A percentile compares a stretch with the other conserved stretches of the same genome.
Conservation (phyloP, 1,140 invertebrate species). For the Temnothorax nylanderi region DNA sequence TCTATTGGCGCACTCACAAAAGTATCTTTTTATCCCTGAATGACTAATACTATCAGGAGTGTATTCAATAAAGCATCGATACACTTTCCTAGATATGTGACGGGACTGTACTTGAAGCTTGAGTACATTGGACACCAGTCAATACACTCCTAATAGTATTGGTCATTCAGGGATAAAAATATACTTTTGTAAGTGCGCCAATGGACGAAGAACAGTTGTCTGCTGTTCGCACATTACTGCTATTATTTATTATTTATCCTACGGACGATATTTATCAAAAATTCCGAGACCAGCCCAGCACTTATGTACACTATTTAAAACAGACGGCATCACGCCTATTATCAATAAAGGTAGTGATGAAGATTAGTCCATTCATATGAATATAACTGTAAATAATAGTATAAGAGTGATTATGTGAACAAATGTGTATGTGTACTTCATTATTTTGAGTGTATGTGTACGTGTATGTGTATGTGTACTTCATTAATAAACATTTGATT, state of each 20-base stretch:
- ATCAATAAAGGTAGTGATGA: no score
- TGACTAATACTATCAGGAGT: constrained; percentile 32
- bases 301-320: no score
- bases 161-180: constrained; percentile 30
- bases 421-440: no score
- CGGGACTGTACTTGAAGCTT: constrained; percentile 61
- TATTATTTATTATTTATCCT: not conserved
- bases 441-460: no score
- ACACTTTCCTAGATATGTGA: constrained; percentile 52
- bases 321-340: no score
- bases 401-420: no score
- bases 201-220: not conserved
- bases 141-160: constrained; percentile 52
- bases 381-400: no score
- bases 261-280: not conserved
- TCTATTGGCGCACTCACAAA: constrained; percentile 48
- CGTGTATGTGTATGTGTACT: no score
- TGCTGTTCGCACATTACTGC: constrained; percentile 8
- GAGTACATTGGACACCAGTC: not conserved
- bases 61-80: constrained; percentile 61
- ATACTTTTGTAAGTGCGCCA: constrained; percentile 59
- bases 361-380: no score
- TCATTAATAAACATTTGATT: no score
- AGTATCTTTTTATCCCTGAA: constrained; percentile 49
- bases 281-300: not conserved